A percentile compares a stretch with the other conserved stretches of the same genome.
These are phyloP conservation scores for Dufourea novaeangliae DNA, from an alignment of 1,140 invertebrate species.

Conservation along the genomic window DNA sequence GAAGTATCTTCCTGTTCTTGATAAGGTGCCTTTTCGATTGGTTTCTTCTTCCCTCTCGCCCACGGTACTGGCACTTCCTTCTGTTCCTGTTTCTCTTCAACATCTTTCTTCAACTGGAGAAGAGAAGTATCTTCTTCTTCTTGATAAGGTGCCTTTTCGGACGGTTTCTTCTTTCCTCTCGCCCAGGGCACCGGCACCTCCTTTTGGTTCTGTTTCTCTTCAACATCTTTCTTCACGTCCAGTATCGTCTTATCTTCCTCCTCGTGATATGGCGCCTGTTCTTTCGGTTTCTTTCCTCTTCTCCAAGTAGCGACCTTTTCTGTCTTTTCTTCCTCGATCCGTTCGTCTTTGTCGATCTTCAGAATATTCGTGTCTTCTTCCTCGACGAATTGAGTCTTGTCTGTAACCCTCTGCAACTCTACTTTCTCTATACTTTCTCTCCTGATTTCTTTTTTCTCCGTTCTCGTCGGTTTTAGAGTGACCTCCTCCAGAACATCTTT, in stretches of 20 bases:
- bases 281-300: constrained; percentile 50
- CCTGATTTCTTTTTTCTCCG: constrained; percentile 66
- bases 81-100: too few relatives aligned
- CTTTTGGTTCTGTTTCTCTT: too few relatives aligned
- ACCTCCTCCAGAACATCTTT: constrained; percentile 66
- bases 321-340: constrained; percentile 53
- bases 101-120: too few relatives aligned
- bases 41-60: too few relatives aligned
- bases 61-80: too few relatives aligned
- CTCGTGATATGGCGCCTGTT: neutral
- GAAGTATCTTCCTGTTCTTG: too few relatives aligned
- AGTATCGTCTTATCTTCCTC: neutral
- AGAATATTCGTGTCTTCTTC: constrained; percentile 44
- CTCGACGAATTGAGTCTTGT: constrained; percentile 36
- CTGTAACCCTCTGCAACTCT: constrained; percentile 61
- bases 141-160: too few relatives aligned
- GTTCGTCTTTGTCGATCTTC: constrained; percentile 49
- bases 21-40: too few relatives aligned
- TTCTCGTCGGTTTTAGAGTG: constrained; percentile 81
- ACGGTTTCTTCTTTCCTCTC: constrained; percentile 53
- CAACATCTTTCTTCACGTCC: too few relatives aligned
- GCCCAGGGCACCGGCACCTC: constrained; percentile 53
- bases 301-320: constrained; percentile 73
- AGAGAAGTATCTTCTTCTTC: too few relatives aligned
- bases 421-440: constrained; percentile 50